Evolutionary conservation across 2,113 vertebrate genomes (phyloP).

Genomic region (Labrus mixtus): DNA sequence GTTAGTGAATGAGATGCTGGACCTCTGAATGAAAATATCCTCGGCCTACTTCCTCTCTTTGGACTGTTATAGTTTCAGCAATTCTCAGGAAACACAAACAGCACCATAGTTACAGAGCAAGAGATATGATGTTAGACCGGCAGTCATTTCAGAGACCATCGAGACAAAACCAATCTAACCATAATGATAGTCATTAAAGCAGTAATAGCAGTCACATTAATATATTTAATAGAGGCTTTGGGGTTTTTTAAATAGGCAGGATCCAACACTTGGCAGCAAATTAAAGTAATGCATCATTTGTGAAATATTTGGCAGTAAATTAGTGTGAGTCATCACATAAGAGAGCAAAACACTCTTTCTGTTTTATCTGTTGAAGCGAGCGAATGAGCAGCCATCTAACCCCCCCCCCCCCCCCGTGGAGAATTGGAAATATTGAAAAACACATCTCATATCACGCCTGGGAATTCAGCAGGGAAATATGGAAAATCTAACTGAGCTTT

Average conservation of each 20-base stretch:
- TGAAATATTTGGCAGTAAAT: slow-evolving; percentile 15
- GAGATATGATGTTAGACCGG: not conserved
- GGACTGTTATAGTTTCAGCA: not conserved
- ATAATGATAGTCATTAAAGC: slow-evolving; percentile 8
- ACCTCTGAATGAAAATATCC: slow-evolving; percentile 37
- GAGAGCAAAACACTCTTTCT: slow-evolving; percentile 23
- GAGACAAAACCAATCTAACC: not conserved
- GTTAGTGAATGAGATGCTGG: slow-evolving; percentile 30
- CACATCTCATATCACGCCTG: slow-evolving; percentile 42
- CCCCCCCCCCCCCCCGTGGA: slow-evolving; percentile 9
- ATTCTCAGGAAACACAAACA: slow-evolving; percentile 15
- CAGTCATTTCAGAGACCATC: not conserved
- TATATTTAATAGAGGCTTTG: slow-evolving; percentile 38
- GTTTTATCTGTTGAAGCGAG: slow-evolving; percentile 38
- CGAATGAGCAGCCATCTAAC: slow-evolving; percentile 23
- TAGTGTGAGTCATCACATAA: slow-evolving; percentile 38
- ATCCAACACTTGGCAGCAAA: slow-evolving; percentile 21
- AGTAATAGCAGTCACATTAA: slow-evolving; percentile 30
- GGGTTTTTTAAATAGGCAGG: slow-evolving; percentile 2
- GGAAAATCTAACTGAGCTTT: slow-evolving; percentile 7
- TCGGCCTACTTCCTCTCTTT: slow-evolving; percentile 3
- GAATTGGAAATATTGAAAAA: slow-evolving; percentile 11
- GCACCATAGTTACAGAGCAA: not conserved
- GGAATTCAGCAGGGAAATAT: slow-evolving; percentile 20
- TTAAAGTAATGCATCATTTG: slow-evolving; percentile 23